Conservation (phyloP, 1,140 invertebrate species). For the Eciton burchellii region DNA sequence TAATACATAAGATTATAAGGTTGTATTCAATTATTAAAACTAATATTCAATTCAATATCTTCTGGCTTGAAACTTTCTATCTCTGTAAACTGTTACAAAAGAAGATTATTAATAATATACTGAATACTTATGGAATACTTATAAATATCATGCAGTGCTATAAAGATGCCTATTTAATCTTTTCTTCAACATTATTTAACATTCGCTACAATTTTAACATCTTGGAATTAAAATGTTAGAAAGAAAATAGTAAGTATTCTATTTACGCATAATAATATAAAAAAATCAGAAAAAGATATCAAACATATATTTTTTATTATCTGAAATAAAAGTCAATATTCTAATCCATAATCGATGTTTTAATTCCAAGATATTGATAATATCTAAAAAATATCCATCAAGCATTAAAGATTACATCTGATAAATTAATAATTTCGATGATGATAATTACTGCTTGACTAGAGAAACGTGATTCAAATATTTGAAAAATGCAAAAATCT, state of each 20-base stretch:
- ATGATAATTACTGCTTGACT: slow-evolving; percentile 23
- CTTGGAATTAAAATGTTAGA: slow-evolving; percentile 25
- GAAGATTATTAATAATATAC: not conserved
- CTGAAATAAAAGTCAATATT: slow-evolving; percentile 12
- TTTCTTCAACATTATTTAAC: not conserved
- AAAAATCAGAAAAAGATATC: slow-evolving; percentile 30
- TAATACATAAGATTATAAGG: too few relatives aligned
- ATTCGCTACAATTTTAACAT: slow-evolving; percentile 23
- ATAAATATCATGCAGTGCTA: slow-evolving; percentile 45
- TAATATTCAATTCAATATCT: slow-evolving; percentile 8
- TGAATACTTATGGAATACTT: not conserved
- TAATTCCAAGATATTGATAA: slow-evolving; percentile 43
- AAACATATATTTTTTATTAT: not conserved
- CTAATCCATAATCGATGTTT: too few relatives aligned
- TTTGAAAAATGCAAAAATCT: slow-evolving; percentile 55
- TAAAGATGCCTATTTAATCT: slow-evolving; percentile 22
- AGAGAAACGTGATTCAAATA: slow-evolving; percentile 36
- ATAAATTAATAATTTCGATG: not conserved
- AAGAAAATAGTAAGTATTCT: slow-evolving; percentile 13
- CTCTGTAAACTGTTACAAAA: not conserved
- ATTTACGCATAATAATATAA: slow-evolving; percentile 11
- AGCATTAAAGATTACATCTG: not conserved
- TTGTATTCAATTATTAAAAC: too few relatives aligned
- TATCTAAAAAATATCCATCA: slow-evolving; percentile 22
- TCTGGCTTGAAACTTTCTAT: not conserved